Base-by-base conservation (phyloP, 2,888 invertebrate species). In the Platycheirus rosarum region DNA sequence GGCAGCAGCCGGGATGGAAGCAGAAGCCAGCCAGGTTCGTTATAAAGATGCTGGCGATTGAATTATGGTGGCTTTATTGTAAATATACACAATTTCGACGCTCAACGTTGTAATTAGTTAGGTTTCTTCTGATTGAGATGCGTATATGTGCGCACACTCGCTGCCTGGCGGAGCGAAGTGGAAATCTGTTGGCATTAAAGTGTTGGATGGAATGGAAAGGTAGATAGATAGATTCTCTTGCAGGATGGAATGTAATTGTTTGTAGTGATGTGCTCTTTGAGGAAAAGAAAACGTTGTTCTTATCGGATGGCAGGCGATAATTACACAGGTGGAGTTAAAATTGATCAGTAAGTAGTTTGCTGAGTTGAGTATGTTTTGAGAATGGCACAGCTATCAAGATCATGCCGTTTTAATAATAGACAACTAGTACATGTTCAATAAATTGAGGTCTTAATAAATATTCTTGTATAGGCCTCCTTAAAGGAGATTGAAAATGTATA, bases 41-140 rank as follows among this genome's bases (percentile, higher is more conserved):
- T 79, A 40, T 46, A 51, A 70, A 80, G 60, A 48, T 46, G 46
- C 66, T 66, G 82, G 68, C 76, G 82, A 77, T 68, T 71, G 82
- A 82, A 82, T 82, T 76, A 82, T 77, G 62, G 68, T 71, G 55
- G 71, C 62, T 77, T 66, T 77, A 77, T 70, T 75, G 80, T 80
- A 80, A 75, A 80, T 70, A 80, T 75, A 76, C 70, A 70, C 75
- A 70, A 23, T 76, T 80, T 46, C 40, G 65, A 65, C 65, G 70
- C 35, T 75, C 76, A 76, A 53, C 80, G 70, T 60, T 65, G 66
- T 76, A 75, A 76, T 80, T 80, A 80, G 80, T 80, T 57, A 48
- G 60, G 29, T 60, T 69, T 74, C n/a, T n/a, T n/a, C n/a, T 74
- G 63, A 74, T 74, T 74, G 69, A 74, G 63, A 55, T 65, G 65